Evolutionary conservation across 2,888 invertebrate species (phyloP), one percentile per base, ranked within the genome.

Genomic region (Andrena dorsata): DNA sequence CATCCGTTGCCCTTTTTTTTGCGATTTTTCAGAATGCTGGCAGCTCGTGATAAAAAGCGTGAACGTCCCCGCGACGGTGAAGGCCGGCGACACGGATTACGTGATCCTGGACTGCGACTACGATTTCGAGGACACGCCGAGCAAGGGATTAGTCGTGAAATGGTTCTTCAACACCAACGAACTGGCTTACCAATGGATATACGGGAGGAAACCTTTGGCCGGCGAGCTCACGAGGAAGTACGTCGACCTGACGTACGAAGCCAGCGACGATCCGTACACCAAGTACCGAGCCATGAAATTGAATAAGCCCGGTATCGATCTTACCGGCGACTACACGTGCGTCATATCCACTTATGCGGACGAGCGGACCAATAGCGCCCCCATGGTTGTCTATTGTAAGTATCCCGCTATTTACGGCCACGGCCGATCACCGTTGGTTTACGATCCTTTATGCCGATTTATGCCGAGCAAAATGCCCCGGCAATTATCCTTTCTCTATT

Each of bases 341-440:
- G 94, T 94, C 86, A 95, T 96, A 71, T 95, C 95, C 76, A 95
- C 95, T 60, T 94, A 92, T 84, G 87, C 88, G 49, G 93, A 92
- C 71, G 95, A 95, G 87, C 94, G 92, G 51, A 90, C 89, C 2
- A 94, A 94, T 30, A 94, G 94, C 76, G 94, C 94, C 71, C 93
- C 93, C 47, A 94, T 96, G 94, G 94, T 95, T 64, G 94, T 95
- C 83, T 95, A 95, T 88, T 95, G 96, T 96, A 92, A 95, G 95
- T 94, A 88, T 76, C 10, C 60, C 35, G 1, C 32, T 65, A 49
- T 65, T 56, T 63, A 75, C 58, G 49, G 56, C 28, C 23, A 20
- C 20, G 20, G 41, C 63, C 10, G 41, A 41, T 28, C n/a, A 20
- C 26, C 32, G 23, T 77, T 64, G 47, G 60, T 70, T 70, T 66